Conservation (phyloP, 2,797 vertebrate genomes). For the Orientallactaga sibirica region DNA sequence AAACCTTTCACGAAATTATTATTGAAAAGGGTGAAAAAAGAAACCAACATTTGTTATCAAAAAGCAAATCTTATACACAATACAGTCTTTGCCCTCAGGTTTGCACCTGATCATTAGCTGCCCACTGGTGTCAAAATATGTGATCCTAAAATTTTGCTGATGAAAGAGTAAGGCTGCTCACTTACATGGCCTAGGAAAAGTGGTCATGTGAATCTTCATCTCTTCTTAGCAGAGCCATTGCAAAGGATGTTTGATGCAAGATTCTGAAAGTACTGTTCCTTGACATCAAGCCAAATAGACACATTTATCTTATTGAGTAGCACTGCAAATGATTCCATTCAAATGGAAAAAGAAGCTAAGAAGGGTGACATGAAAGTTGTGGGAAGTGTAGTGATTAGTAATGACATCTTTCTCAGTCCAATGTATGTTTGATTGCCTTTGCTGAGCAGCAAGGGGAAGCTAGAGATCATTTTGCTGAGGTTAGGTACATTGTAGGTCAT, state of each 20-base stretch:
- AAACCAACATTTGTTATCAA: conserved; percentile 56
- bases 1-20: conserved; percentile 31
- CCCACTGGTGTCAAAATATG: neutral
- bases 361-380: neutral
- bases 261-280: neutral
- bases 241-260: neutral
- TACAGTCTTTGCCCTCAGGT: conserved; percentile 29
- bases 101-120: conserved; percentile 12
- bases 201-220: neutral
- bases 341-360: neutral
- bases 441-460: neutral
- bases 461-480: neutral
- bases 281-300: conserved; percentile 31
- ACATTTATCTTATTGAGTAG: neutral
- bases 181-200: neutral
- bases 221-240: neutral
- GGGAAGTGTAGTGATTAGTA: neutral
- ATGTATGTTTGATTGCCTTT: neutral
- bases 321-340: neutral
- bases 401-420: neutral
- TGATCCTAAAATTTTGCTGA: conserved; percentile 1
- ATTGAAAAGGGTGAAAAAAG: conserved; percentile 46
- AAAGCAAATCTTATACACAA: neutral
- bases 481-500: neutral
- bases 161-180: neutral